Evolutionary conservation across 2,113 vertebrate species (phyloP).

Genomic region (Siniperca chuatsi): DNA sequence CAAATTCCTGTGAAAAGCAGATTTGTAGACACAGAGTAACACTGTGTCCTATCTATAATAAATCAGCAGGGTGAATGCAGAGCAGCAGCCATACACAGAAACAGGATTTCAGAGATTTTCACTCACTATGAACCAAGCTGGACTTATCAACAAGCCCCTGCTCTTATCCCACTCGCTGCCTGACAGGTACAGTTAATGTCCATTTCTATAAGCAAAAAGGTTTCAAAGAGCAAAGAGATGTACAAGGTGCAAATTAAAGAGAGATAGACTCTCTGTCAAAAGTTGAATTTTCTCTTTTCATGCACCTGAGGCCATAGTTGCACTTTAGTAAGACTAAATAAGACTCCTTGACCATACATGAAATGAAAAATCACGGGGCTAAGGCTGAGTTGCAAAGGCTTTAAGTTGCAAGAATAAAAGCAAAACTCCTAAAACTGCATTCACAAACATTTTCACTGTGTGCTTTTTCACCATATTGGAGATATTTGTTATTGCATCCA

Average conservation of each 20-base stretch:
- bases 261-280: constrained; percentile 30
- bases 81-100: constrained; percentile 26
- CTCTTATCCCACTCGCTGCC: constrained; percentile 49
- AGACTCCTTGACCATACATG: constrained; percentile 30
- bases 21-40: constrained; percentile 23
- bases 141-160: constrained; percentile 50
- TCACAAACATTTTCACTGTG: not conserved
- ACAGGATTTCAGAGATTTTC: constrained; percentile 22
- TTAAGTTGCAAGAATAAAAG: constrained; percentile 37
- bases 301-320: constrained; percentile 38
- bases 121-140: constrained; percentile 27
- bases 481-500: not conserved
- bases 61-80: constrained; percentile 49
- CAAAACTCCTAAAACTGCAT: constrained; percentile 13
- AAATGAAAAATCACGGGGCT: constrained; percentile 14
- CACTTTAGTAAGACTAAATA: constrained; percentile 41
- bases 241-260: constrained; percentile 58
- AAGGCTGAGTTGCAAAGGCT: constrained; percentile 22
- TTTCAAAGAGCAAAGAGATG: constrained; percentile 39
- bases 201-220: constrained; percentile 43
- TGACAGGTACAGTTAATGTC: constrained; percentile 41
- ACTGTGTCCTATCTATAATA: constrained; percentile 40
- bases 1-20: constrained; percentile 39
- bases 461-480: constrained; percentile 15
- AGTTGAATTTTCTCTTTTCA: constrained; percentile 34